Evolutionary conservation across 2,888 invertebrate species (phyloP), one percentile per base, ranked within the genome.

Genomic region (Polydrusus cervinus): DNA sequence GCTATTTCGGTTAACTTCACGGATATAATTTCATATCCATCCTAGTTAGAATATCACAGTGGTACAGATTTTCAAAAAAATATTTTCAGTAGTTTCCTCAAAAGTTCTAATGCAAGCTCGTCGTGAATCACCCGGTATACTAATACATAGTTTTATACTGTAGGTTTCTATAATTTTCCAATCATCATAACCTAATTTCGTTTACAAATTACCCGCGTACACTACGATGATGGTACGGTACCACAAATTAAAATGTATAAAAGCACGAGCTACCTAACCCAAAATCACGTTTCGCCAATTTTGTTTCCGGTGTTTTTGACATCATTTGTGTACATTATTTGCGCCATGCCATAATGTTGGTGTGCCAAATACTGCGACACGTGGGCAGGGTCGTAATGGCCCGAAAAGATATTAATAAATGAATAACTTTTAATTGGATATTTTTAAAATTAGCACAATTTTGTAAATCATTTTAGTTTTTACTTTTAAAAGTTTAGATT

Each of bases 291-390:
- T 53, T 53, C 53, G 66, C 66, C 38, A 66, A 53, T 66, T 66
- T 53, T 66, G 53, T 66, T 66, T 66, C 66, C 66, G 51, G 66
- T 66, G 51, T 66, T 66, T 53, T 49, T 30, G 47, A 43, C 51
- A 51, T 66, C 10, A 51, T 49, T 16, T 55, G 55, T 16, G 65
- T 34, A 51, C 34, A 62, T 62, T 62, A 62, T 62, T 62, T 62
- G n/a, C 45, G 62, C 43, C 60, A 60, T 10, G 25, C 7, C 53
- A 30, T 25, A 25, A 16, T 53, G 7, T 47, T 53, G 30, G 13
- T 60, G 38, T 34, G 57, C 18, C 38, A 18, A 60, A 38, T 16
- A 38, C 30, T 18, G 34, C 34, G 14, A 55, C n/a, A 34, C 34
- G 34, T 10, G 10, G 8, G 34, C 34, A 34, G 34, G 8, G 34